phyloP scores from a whole-genome alignment of 2,113 vertebrate species.

The Oceanodroma tethys region DNA sequence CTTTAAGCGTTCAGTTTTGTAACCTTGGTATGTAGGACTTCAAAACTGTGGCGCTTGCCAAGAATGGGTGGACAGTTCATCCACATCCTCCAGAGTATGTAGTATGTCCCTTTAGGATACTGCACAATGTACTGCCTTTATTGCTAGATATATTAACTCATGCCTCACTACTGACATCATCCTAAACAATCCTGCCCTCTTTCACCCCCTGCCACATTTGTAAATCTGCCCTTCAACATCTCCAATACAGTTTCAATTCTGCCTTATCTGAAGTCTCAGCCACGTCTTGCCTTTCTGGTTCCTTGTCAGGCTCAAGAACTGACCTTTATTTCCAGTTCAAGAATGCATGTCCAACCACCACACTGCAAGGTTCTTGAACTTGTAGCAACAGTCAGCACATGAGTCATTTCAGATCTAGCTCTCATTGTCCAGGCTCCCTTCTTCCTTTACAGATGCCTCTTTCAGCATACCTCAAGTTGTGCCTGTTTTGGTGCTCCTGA shows the following conservation, averaged over 20 bases:
- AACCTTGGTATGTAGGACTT: background rate
- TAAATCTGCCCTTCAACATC: background rate
- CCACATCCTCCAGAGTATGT: background rate
- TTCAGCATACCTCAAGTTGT: background rate
- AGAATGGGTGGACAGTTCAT: conserved; percentile 18
- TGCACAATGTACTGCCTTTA: background rate
- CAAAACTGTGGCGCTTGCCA: background rate
- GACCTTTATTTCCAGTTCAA: background rate
- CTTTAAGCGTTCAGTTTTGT: background rate
- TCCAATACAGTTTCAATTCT: background rate
- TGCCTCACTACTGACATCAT: conserved; percentile 3
- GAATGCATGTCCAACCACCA: background rate
- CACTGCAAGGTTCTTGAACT: background rate
- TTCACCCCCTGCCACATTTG: background rate
- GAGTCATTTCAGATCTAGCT: background rate
- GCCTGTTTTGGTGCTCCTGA: background rate
- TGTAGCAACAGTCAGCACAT: background rate
- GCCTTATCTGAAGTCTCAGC: background rate
- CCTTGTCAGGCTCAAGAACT: background rate
- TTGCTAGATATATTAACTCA: background rate
- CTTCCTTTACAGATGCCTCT: background rate
- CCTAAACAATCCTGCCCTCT: background rate
- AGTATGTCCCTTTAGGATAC: background rate
- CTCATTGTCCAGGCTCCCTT: background rate
- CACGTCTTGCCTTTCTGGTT: background rate